Evolutionary conservation across 2,888 invertebrate species (phyloP), one percentile per base, ranked within the genome.

Genomic region (Ormyrus nitidulus): DNA sequence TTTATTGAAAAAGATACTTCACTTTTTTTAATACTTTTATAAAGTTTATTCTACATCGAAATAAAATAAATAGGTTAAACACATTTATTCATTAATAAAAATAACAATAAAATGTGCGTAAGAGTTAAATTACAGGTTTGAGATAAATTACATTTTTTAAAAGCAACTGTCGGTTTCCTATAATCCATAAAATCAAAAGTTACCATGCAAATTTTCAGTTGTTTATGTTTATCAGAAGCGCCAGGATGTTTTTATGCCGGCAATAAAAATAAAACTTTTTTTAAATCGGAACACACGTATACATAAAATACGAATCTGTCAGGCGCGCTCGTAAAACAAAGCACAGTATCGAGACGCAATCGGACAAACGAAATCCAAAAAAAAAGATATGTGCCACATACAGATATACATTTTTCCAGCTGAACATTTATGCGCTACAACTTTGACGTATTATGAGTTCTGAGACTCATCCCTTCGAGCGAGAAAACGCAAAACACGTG

Each of bases 271-370:
- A 66, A 59, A 48, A 56, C 56, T 54, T 56, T 65, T 56, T 44
- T n/a, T 11, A 59, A 58, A 66, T 75, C 59, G 66, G 66, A 66
- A 58, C 34, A 59, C 46, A 51, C 9, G 34, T 44, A 34, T n/a
- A 59, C 9, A 34, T 44, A 34, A 44, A 59, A 11, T 11, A 19
- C 19, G n/a, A 66, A 44, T 51, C 51, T 13, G 66, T 66, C 58
- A 66, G 56, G 51, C n/a, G n/a, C 44, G 19, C 51, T 75, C 66
- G 58, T 66, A 75, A 75, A 74, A 75, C 59, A 66, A 66, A 56
- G 59, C 54, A 19, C 11, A 19, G 48, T 65, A 74, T 65, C 74
- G 56, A 65, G 49, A 44, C n/a, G 59, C 59, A 56, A 75, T 66
- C 74, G 49, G 59, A 58, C 49, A 61, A 65, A 9, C 56, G 65